Evolutionary conservation across 2,113 vertebrate species (phyloP), one percentile per base, ranked within the genome.

Genomic region (Pyrgilauda ruficollis): DNA sequence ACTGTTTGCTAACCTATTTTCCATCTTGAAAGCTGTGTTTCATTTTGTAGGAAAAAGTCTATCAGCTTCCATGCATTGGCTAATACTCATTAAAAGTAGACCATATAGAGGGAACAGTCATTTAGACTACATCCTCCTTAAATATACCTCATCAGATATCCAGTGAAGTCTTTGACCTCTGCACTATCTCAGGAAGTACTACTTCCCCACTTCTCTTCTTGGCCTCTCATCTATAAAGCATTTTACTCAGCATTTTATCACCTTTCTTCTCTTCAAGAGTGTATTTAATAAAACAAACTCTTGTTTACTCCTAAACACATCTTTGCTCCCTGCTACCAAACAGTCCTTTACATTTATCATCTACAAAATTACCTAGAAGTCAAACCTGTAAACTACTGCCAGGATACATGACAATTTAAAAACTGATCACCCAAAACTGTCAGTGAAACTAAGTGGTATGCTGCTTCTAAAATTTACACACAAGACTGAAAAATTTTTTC

Each of bases 301-400:
- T 46, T 73, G 7, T 52, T 84, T 62, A 74, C 7, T 49, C 27
- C 63, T 70, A 17, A 96, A 58, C 14, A 43, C 19, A 50, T 73
- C 31, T 82, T 84, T 11, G 26, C 5, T 80, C 11, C 9, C 44
- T 64, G 50, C 20, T 33, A 85, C 22, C 33, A 26, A 56, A 46
- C 20, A 85, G 24, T 7, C 23, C 81, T 13, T 86, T 73, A 78
- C 3, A 90, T 96, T 95, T 88, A 78, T 46, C 44, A 75, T 82
- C 80, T 78, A 73, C 35, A 28, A 78, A 93, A 89, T n/a, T 59
- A 77, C n/a, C 84, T 66, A 90, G 59, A 97, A 92, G 95, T 76
- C 67, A 88, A 95, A 35, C 13, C n/a, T 58, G 46, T 63, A 61
- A 73, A 62, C 33, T 94, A 84, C 11, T 89, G 67, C 59, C 30